Conservation (phyloP, 2,888 invertebrate genomes). For the Nomada fabriciana region DNA sequence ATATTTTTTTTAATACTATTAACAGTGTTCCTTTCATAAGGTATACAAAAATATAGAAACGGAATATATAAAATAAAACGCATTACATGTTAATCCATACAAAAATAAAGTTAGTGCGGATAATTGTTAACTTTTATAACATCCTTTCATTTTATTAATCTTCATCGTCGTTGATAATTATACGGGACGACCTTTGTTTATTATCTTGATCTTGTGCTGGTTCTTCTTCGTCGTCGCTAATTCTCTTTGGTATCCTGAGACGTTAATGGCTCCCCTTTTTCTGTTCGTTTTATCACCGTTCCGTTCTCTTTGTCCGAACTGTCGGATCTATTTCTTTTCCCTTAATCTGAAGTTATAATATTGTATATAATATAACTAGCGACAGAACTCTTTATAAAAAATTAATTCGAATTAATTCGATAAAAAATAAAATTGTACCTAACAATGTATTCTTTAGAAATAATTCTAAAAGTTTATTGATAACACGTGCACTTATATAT, state of each 20-base stretch:
- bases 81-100: background rate
- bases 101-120: background rate
- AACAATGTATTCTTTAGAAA: too few relatives aligned
- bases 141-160: slow-evolving; percentile 62
- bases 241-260: slow-evolving; percentile 35
- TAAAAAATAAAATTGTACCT: too few relatives aligned
- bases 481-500: too few relatives aligned
- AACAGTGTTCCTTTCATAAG: background rate
- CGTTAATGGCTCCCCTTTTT: slow-evolving; percentile 69
- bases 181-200: slow-evolving; percentile 63
- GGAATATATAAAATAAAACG: background rate
- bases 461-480: too few relatives aligned
- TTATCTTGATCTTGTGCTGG: slow-evolving; percentile 44
- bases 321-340: slow-evolving; percentile 74
- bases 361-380: background rate
- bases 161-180: slow-evolving; percentile 76
- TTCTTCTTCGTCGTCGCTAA: slow-evolving; percentile 65
- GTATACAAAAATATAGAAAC: background rate
- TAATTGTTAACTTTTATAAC: background rate
- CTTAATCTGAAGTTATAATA: slow-evolving; percentile 64
- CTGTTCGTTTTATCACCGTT: slow-evolving; percentile 79
- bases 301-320: slow-evolving; percentile 75
- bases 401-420: too few relatives aligned
- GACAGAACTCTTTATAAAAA: background rate
- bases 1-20: background rate